Base-by-base conservation (phyloP, 53 echinoderm and acorn worm species). In the Paelopatides confundens region DNA sequence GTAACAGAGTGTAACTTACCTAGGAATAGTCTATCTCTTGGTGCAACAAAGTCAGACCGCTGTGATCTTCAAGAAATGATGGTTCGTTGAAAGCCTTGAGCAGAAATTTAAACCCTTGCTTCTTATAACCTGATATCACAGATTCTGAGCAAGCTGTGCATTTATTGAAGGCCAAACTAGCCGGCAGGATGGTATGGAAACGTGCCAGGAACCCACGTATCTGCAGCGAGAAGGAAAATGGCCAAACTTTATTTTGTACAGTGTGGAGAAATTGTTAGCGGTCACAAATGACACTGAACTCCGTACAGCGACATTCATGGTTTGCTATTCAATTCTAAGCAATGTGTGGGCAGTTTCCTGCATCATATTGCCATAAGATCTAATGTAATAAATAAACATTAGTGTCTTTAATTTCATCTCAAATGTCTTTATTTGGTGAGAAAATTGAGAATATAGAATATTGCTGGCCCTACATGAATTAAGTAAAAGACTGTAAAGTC, bases 171-270 rank as follows among this genome's bases (percentile, higher is more conserved):
- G 95, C 92, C n/a, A 99, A 12, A 69, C 94, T 95, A 35, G 93
- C 94, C 17, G 99, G 99, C 15, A 99, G 83, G 10, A 99, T 76
- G 63, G 88, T 87, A 74, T 95, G 93, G 88, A 92, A 99, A 24
- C 99, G 95, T 24, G 99, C 92, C 12, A 99, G 88, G 52, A 92
- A 99, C 3, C 99, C 99, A 87, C 99, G 95, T 14, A 99, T 95
- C 99, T 99, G 82, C 14, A 54, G n/a, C 4, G 54, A 17, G 3
- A 18, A 13, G 23, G 4, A 63, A 63, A 63, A 63, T 13, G 0
- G 63, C 3, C 63, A 63, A 29, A 17, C 12, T 63, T 63, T 29
- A 17, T 17, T 63, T 43, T 9, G 12, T 12, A 43, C 43, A 10
- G 43, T 43, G n/a, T n/a, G n/a, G n/a, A 43, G 9, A 43, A 12